Percentiles rank a stretch among this genome's conserved stretches.
Conservation (phyloP, 2,888 invertebrate species). For the Lycocerus yunnanus region DNA sequence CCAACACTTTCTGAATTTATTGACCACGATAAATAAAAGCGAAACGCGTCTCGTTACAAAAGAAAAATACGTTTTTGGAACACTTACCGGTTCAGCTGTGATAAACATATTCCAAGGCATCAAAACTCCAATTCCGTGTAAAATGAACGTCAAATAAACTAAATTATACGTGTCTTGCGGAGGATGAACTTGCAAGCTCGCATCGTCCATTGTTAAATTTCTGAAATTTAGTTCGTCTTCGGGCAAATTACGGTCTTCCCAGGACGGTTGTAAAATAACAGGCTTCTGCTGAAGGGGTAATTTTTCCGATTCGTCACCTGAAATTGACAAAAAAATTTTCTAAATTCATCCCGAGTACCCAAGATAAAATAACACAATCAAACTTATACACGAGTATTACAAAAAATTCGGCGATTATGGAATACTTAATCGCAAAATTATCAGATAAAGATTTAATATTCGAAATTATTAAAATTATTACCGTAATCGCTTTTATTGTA, state of each 20-base stretch:
- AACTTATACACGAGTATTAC: neutral
- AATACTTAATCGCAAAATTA: neutral
- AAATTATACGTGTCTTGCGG: constrained; percentile 79
- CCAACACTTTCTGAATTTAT: neutral
- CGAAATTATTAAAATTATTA: neutral
- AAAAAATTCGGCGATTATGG: neutral
- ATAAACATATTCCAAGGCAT: constrained; percentile 99
- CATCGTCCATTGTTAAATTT: constrained; percentile 68
- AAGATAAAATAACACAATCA: neutral
- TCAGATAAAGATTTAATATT: neutral
- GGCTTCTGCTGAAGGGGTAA: constrained; percentile 74
- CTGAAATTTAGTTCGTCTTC: constrained; percentile 81
- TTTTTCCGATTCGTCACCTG: constrained; percentile 58
- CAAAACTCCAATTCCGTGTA: constrained; percentile 92
- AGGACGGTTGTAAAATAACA: constrained; percentile 83
- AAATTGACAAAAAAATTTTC: neutral
- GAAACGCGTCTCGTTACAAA: neutral
- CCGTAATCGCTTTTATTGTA: neutral
- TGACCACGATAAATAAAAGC: neutral
- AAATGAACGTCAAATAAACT: constrained; percentile 85
- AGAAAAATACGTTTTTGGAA: neutral
- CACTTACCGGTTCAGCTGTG: constrained; percentile 81
- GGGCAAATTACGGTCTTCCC: constrained; percentile 83
- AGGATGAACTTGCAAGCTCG: constrained; percentile 72
- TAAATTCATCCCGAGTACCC: neutral